These are phyloP conservation scores for Ectropis crepuscularia DNA, from an alignment of 2,888 invertebrate species.

Conservation along the genomic window DNA sequence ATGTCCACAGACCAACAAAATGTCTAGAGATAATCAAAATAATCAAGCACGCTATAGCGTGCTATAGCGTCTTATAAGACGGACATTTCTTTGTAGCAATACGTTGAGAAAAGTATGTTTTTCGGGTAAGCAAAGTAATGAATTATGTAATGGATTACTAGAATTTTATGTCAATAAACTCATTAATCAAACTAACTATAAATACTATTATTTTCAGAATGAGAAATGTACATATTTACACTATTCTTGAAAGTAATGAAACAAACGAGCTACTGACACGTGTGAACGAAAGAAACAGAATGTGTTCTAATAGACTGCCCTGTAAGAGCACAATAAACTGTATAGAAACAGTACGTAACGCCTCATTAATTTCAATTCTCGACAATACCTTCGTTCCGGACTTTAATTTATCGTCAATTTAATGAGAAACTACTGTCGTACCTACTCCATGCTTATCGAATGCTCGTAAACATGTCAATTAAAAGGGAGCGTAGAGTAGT, in stretches of 20 bases:
- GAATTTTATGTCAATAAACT: too few relatives aligned
- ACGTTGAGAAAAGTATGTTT: too few relatives aligned
- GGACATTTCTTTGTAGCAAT: too few relatives aligned
- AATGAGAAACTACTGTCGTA: constrained; percentile 13
- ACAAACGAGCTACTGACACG: too few relatives aligned
- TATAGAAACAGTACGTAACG: constrained; percentile 10
- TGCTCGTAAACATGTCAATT: constrained; percentile 17
- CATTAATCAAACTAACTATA: too few relatives aligned
- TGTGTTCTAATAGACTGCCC: background rate
- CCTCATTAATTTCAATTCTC: constrained; percentile 16
- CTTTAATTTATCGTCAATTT: constrained; percentile 5
- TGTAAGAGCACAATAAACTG: constrained; percentile 7
- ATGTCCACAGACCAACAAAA: too few relatives aligned
- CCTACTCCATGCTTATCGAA: constrained; percentile 8
- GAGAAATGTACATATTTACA: background rate
- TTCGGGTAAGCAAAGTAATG: too few relatives aligned
- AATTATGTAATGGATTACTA: too few relatives aligned
- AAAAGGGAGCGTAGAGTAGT: constrained; percentile 1
- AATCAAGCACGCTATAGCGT: too few relatives aligned
- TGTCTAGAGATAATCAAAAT: too few relatives aligned
- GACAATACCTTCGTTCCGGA: constrained; percentile 12
- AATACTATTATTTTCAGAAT: too few relatives aligned
- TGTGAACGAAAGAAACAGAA: constrained; percentile 6
- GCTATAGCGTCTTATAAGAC: too few relatives aligned
- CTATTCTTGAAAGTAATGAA: background rate